These are phyloP conservation scores for Desmophyllum pertusum DNA, from an alignment of 92 coral and sea anemone species.

Conservation along the genomic window DNA sequence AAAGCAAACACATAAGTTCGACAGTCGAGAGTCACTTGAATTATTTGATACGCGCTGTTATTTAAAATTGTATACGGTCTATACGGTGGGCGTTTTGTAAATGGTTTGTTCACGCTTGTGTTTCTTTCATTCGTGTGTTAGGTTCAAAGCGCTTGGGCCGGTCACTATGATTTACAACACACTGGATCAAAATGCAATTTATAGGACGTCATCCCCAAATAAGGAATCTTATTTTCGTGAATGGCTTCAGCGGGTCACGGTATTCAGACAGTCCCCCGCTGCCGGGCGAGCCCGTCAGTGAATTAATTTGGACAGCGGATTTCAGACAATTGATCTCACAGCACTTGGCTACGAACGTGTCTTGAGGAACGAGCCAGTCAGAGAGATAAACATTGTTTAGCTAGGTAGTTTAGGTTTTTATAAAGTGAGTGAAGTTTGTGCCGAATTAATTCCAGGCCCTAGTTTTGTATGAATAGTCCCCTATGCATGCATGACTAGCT, in stretches of 20 bases:
- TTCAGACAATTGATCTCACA: slow-evolving; percentile 76
- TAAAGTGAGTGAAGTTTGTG: background rate
- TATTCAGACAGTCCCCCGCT: slow-evolving; percentile 90
- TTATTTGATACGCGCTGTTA: no score
- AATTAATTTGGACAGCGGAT: slow-evolving; percentile 79
- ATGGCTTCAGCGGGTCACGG: slow-evolving; percentile 99
- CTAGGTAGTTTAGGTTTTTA: background rate
- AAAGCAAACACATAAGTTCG: no score
- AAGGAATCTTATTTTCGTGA: slow-evolving; percentile 78
- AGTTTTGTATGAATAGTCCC: no score
- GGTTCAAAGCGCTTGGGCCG: slow-evolving; percentile 97
- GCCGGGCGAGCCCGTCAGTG: slow-evolving; percentile 96
- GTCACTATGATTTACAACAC: slow-evolving; percentile 93
- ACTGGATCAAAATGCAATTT: slow-evolving; percentile 88
- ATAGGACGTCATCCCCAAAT: slow-evolving; percentile 90
- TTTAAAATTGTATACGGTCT: no score
- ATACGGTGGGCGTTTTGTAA: background rate
- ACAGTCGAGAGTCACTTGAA: no score
- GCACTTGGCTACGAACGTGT: slow-evolving; percentile 83
- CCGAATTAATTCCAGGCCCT: background rate
- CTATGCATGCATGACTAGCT: no score
- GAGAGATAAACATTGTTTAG: slow-evolving; percentile 79
- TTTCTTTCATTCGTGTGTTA: background rate
- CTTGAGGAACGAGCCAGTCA: slow-evolving; percentile 56
- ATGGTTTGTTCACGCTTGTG: background rate